phyloP scores from a whole-genome alignment of 2,113 vertebrate species.

The Emydocephalus ijimae region DNA sequence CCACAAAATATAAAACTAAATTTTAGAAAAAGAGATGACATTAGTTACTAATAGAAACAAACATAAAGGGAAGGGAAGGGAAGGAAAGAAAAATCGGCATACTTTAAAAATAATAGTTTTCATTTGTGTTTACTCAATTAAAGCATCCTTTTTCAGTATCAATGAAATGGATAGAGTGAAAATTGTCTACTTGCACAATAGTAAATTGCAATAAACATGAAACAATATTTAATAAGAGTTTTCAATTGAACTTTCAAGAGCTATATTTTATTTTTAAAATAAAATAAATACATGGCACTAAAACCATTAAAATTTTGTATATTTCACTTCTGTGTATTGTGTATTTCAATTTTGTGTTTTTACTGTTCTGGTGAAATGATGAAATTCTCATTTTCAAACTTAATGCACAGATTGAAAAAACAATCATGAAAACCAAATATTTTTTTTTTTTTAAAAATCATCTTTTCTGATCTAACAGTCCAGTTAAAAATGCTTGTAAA shows the following conservation, averaged over 20 bases:
- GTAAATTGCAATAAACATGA: neutral
- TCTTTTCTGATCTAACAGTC: neutral
- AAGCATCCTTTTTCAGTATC: neutral
- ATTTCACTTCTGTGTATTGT: neutral
- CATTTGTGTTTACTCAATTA: neutral
- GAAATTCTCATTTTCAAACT: neutral
- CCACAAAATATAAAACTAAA: neutral
- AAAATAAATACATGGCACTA: neutral
- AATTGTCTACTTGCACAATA: neutral
- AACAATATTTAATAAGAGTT: neutral
- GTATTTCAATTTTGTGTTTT: no score
- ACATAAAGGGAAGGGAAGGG: neutral
- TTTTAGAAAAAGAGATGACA: neutral
- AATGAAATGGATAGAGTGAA: neutral
- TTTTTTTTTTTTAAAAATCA: neutral
- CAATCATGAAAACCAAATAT: neutral
- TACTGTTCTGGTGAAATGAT: neutral
- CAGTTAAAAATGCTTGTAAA: neutral
- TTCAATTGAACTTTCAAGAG: neutral
- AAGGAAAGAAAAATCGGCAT: neutral
- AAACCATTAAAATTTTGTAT: neutral
- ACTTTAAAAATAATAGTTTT: neutral
- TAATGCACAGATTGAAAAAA: neutral
- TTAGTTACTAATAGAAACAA: neutral
- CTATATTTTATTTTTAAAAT: neutral